Percentiles rank a stretch among this genome's conserved stretches.
phyloP scores from a whole-genome alignment of 2,113 vertebrate genomes.

The Nannobrachium achirus region DNA sequence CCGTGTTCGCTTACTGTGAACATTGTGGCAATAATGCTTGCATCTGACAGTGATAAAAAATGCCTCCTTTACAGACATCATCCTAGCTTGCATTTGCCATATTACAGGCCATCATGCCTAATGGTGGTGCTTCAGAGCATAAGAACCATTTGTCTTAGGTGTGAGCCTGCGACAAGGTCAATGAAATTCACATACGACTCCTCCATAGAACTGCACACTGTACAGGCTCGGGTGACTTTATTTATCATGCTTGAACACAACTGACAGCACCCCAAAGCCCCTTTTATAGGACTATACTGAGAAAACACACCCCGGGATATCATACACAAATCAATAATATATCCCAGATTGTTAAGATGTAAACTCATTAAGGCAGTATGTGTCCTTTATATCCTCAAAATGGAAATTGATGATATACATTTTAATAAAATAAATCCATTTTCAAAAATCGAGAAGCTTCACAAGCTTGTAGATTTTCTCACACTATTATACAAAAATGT shows the following conservation, averaged over 20 bases:
- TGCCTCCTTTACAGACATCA: slow-evolving; percentile 20
- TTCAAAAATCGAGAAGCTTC: too few species aligned
- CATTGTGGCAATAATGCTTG: background rate
- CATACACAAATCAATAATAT: slow-evolving; percentile 34
- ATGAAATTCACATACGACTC: slow-evolving; percentile 27
- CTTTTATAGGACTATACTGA: too few species aligned
- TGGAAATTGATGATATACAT: too few species aligned
- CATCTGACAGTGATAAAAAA: slow-evolving; percentile 16
- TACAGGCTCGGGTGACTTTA: slow-evolving; percentile 35
- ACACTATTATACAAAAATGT: background rate
- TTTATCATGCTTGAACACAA: slow-evolving; percentile 52
- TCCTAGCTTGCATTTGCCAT: slow-evolving; percentile 15
- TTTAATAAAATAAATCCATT: too few species aligned
- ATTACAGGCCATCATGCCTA: background rate
- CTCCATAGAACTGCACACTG: slow-evolving; percentile 32
- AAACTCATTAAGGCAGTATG: background rate
- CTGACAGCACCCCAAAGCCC: slow-evolving; percentile 39
- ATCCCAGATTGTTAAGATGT: background rate
- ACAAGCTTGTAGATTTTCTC: background rate
- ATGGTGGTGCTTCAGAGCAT: slow-evolving; percentile 1
- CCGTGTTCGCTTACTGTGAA: too few species aligned
- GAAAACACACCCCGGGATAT: slow-evolving; percentile 8
- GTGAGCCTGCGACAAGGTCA: slow-evolving; percentile 38
- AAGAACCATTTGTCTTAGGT: slow-evolving; percentile 19
- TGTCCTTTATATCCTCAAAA: too few species aligned